These are phyloP conservation scores for Dendrolimus houi DNA, from an alignment of 2,888 invertebrate genomes.

Conservation along the genomic window DNA sequence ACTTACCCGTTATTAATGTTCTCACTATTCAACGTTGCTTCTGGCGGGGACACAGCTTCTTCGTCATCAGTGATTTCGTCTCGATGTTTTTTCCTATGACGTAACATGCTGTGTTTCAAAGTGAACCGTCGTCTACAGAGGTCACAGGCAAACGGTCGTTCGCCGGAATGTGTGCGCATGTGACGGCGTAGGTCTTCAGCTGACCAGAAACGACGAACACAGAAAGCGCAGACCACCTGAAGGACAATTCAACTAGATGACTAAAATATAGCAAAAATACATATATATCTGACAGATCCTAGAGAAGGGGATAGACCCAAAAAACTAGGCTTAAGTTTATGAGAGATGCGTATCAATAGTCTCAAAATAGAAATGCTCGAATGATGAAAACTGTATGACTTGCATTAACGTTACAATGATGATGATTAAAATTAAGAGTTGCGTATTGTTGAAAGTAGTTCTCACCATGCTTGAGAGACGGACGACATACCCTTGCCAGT, in stretches of 20 bases:
- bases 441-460: too few relatives aligned
- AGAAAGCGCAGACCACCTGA: conserved; percentile 92
- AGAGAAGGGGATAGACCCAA: too few relatives aligned
- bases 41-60: conserved; percentile 55
- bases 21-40: conserved; percentile 60
- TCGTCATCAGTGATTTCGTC: conserved; percentile 76
- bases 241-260: conserved; percentile 1
- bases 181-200: conserved; percentile 94
- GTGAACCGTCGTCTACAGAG: conserved; percentile 92
- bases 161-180: conserved; percentile 95
- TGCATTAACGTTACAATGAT: too few relatives aligned
- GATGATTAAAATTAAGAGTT: too few relatives aligned
- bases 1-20: conserved; percentile 51
- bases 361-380: too few relatives aligned
- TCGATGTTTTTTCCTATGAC: conserved; percentile 92
- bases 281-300: too few relatives aligned
- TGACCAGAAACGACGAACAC: conserved; percentile 95
- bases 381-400: too few relatives aligned
- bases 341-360: too few relatives aligned
- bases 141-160: conserved; percentile 94
- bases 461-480: too few relatives aligned
- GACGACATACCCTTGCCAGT: too few relatives aligned
- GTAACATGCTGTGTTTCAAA: conserved; percentile 94
- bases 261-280: too few relatives aligned
- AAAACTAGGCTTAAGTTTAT: too few relatives aligned